Conservation (phyloP, 2,797 vertebrate genomes). For the Garrulus glandarius region DNA sequence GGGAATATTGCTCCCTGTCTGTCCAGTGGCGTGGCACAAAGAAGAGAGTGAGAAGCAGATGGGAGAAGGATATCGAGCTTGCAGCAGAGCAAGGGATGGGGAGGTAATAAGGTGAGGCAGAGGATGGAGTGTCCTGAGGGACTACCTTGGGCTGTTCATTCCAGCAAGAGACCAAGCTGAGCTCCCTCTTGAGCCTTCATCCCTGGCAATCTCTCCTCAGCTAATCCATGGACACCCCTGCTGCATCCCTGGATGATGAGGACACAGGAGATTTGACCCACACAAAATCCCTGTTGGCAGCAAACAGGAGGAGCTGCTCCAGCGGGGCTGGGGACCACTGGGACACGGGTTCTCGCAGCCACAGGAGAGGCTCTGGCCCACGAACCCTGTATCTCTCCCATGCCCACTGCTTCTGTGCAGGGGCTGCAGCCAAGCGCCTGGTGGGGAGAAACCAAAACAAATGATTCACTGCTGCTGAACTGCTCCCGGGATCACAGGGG, state of each 20-base stretch:
- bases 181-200: background rate
- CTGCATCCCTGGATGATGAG: background rate
- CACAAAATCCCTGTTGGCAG: background rate
- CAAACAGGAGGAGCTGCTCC: background rate
- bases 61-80: background rate
- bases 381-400: background rate
- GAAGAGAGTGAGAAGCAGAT: background rate
- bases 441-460: slow-evolving; percentile 39
- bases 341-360: background rate
- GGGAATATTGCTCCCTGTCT: background rate
- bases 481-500: background rate
- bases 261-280: background rate
- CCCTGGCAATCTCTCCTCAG: background rate
- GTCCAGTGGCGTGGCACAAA: rapidly evolving
- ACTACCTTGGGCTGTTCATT: background rate
- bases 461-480: slow-evolving; percentile 36
- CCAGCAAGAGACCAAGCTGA: background rate
- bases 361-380: background rate
- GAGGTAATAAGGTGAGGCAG: background rate
- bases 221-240: background rate
- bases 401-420: background rate
- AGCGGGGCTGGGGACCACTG: rapidly evolving
- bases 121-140: background rate
- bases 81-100: background rate
- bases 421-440: background rate